Base-by-base conservation (phyloP, 2,113 vertebrate genomes). In the Saccopteryx bilineata region DNA sequence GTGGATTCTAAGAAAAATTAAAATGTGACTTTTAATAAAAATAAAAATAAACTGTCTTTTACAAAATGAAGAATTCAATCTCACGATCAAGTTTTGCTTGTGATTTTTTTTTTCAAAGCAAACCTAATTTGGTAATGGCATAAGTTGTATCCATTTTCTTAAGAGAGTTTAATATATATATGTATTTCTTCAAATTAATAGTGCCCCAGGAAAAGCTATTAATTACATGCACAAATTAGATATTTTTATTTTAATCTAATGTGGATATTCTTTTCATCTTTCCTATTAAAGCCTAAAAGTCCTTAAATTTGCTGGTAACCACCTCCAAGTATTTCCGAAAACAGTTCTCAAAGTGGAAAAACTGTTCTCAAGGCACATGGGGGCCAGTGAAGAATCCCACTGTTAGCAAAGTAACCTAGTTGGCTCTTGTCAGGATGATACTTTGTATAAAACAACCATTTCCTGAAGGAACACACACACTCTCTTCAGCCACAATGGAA, bases 401-500 rank as follows among this genome's bases (percentile, higher is more conserved):
- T 3, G 11, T 52, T 4, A 56, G 28, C 23, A n/a, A 54, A 48
- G n/a, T 9, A 1, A 9, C 11, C 46, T 13, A n/a, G 12, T 12
- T 31, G 23, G 0, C 28, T 60, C 9, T 54, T 52, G 17, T 1
- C 58, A 21, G 14, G 69, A 48, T 10, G 23, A 24, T 12, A 3
- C 19, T 75, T 52, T 46, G 17, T 14, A 87, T 2, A 11, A 31
- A 23, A 10, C 26, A 15, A 68, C 50, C 5, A 13, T 5, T 9
- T 24, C 21, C 52, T 8, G 18, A 18, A 5, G 28, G 2, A 39
- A 52, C 24, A 21, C 2, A 1, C 10, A 15, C 48, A 5, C 6
- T 9, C n/a, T 1, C 39, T 1, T 2, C 39, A 5, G 3, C 31
- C 8, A 1, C 0, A 5, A 10, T 0, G 0, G 5, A 11, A 7